phyloP scores from a whole-genome alignment of 2,888 invertebrate genomes.

The Aspidiotus rigidus region DNA sequence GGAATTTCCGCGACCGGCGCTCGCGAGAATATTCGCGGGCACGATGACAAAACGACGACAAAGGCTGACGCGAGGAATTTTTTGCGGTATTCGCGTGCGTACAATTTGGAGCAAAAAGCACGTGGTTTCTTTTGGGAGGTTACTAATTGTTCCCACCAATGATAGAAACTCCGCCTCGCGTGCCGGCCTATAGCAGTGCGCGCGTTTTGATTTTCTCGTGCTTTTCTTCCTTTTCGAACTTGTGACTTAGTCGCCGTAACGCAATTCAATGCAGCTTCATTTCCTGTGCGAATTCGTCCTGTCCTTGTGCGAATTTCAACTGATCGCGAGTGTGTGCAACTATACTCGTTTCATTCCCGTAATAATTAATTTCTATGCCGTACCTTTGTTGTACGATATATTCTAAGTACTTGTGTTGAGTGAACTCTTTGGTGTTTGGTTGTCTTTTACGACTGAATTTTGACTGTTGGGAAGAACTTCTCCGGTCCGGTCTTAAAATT shows the following conservation, averaged over 20 bases:
- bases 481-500: not conserved
- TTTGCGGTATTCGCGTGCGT: constrained; percentile 12
- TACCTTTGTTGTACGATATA: too few relatives aligned
- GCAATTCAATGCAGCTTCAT: not conserved
- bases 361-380: too few relatives aligned
- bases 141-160: constrained; percentile 26
- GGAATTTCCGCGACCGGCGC: too few relatives aligned
- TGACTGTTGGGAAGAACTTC: too few relatives aligned
- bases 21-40: too few relatives aligned
- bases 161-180: constrained; percentile 17
- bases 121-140: constrained; percentile 32
- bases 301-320: not conserved
- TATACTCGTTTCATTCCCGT: too few relatives aligned
- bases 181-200: constrained; percentile 15
- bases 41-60: too few relatives aligned
- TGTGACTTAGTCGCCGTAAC: not conserved
- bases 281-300: constrained; percentile 2
- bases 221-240: not conserved
- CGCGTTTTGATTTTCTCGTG: constrained; percentile 11
- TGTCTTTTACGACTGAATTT: too few relatives aligned
- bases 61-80: too few relatives aligned
- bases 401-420: too few relatives aligned
- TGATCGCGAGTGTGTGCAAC: not conserved
- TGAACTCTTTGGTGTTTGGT: too few relatives aligned
- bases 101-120: constrained; percentile 32